Evolutionary conservation across 2,113 vertebrate genomes (phyloP).

Genomic region (Amphiprion percula): DNA sequence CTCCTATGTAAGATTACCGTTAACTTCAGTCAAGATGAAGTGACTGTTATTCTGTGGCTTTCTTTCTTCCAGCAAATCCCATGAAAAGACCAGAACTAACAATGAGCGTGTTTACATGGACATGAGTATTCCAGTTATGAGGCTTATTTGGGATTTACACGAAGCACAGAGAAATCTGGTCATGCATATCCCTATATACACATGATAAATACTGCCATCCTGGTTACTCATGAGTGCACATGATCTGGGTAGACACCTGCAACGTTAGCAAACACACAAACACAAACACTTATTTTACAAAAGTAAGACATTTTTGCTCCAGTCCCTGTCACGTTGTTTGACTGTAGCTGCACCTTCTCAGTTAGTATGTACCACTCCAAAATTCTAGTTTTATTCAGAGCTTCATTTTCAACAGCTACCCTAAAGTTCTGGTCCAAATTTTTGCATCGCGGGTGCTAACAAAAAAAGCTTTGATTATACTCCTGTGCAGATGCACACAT

Average conservation of each 20-base stretch:
- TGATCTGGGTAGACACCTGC: background rate
- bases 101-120: background rate
- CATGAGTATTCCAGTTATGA: background rate
- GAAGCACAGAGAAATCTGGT: constrained; percentile 1
- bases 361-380: no score
- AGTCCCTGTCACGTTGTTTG: no score
- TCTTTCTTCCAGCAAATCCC: constrained; percentile 7
- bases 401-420: no score
- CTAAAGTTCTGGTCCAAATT: no score
- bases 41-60: background rate
- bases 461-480: no score
- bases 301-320: no score
- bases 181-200: background rate
- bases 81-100: constrained; percentile 16
- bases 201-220: background rate
- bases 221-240: background rate
- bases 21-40: constrained; percentile 11
- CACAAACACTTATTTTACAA: background rate
- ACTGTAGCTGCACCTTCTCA: no score
- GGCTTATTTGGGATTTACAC: background rate
- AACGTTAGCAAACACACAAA: background rate
- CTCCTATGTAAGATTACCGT: background rate
- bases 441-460: no score
- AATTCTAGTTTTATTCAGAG: no score
- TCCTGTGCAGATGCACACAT: no score